phyloP scores from a whole-genome alignment of 1,140 invertebrate species.

The Leptinotarsa undecemlineata region DNA sequence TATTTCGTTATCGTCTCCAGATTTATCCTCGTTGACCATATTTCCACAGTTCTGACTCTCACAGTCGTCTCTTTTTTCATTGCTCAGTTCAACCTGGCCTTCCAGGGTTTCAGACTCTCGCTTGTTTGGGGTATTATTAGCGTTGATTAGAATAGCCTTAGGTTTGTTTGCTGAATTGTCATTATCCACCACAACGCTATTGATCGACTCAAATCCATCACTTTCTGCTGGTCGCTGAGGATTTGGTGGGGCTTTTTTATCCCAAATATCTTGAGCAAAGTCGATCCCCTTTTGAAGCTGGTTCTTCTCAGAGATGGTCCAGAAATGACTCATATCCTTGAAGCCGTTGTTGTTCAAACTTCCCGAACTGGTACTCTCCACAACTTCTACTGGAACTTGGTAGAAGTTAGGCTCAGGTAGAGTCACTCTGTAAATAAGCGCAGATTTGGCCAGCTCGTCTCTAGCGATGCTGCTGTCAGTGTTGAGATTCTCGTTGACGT shows the following conservation, averaged over 20 bases:
- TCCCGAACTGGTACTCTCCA: background rate
- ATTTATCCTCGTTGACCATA: no score
- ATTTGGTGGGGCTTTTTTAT: background rate
- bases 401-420: background rate
- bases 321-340: slow-evolving; percentile 22
- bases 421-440: background rate
- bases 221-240: background rate
- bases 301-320: slow-evolving; percentile 18
- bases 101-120: slow-evolving; percentile 3
- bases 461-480: slow-evolving; percentile 18
- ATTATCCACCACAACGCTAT: slow-evolving; percentile 13
- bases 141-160: background rate
- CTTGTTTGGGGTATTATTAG: background rate
- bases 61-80: background rate
- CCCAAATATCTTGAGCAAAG: background rate
- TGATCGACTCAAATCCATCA: slow-evolving; percentile 9
- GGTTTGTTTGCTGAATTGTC: background rate
- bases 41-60: no score
- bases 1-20: no score
- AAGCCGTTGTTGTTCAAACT: slow-evolving; percentile 13
- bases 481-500: slow-evolving; percentile 18
- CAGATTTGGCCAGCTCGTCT: background rate
- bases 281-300: slow-evolving; percentile 21
- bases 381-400: background rate
- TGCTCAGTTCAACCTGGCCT: background rate